Base-by-base conservation (phyloP, 2,888 invertebrate species). In the Caenorhabditis sulstoni region DNA sequence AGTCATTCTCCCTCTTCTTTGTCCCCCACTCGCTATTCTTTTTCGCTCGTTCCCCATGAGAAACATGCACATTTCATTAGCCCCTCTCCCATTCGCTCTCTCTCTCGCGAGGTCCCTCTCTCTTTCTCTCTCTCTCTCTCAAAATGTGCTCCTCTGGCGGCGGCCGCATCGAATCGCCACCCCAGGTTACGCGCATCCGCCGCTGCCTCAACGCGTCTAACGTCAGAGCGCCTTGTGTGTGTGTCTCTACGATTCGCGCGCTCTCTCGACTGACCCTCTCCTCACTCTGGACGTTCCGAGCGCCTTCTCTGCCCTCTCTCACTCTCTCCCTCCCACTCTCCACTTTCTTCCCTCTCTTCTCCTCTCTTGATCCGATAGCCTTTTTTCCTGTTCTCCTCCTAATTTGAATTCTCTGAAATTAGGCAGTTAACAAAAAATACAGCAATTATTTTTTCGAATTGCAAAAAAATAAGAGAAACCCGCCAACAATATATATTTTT, bases 281-380 rank as follows among this genome's bases (percentile, higher is more conserved):
- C 14, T 37, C 50, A 8, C 61, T 12, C 55, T 55, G 39, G 18
- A 41, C 62, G 35, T 61, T 47, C 47, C 49, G 29, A 29, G 29
- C 29, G 29, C 29, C 29, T 3, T 29, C 29, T 29, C 29, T 29
- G 37, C 55, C 35, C 29, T 45, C 35, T 57, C 59, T 14, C 22
- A 7, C 52, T 29, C 29, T 45, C 23, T 41, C 57, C 20, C 35
- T 58, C 29, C 3, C 7, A 29, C 58, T 65, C 55, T 73, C 44
- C 52, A 50, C 65, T 49, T 22, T 23, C 23, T 53, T 29, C 41
- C 4, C 22, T 16, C 39, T 18, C 23, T 50, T 37, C 29, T n/a
- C 16, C 37, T 45, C 35, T 35, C 22, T 45, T 58, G 61, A 61
- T 52, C 52, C 52, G 29, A 52, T 55, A 55, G 55, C 12, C 52